Evolutionary conservation across 1,140 invertebrate species (phyloP), one percentile per base, ranked within the genome.

Genomic region (Atta cephalotes): DNA sequence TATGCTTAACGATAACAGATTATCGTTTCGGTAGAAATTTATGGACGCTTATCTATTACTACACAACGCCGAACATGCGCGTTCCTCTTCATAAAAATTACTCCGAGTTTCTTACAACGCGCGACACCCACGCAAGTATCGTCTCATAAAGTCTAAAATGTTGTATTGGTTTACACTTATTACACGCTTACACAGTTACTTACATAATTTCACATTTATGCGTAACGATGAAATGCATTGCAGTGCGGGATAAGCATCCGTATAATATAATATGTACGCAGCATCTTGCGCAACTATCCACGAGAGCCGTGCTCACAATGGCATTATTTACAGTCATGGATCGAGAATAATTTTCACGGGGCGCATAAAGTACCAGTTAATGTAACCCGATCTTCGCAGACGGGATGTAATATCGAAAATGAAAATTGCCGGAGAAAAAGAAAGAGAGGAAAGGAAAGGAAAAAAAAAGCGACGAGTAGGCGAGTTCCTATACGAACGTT

Each of bases 61-160:
- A 31, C 31, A 65, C 45, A 80, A 45, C 5, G 66, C n/a, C 71
- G 68, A 28, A 80, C 65, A 85, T 60, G 58, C 76, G 82, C 66
- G 87, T 56, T 60, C 79, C 66, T 80, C 65, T 81, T 65, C 49
- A 49, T 79, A 88, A 90, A 88, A 90, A 87, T 85, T 35, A 28
- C 31, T 28, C 63, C 60, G 39, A 45, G 16, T 12, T n/a, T 56
- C 68, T 76, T 65, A 28, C 60, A n/a, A 45, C n/a, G 21, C 60
- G 68, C 21, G 25, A 65, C 88, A 62, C 89, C 88, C 86, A 90
- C 89, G 89, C 88, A 77, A 1, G n/a, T 58, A 45, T 66, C 39
- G 74, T 74, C 80, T 78, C 88, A 74, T 90, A 90, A 90, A 90
- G 88, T 87, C 28, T 81, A 88, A 90, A 90, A 90, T 79, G 68